These are phyloP conservation scores for Aphodius sticticus DNA, from an alignment of 2,888 invertebrate genomes.

Conservation along the genomic window DNA sequence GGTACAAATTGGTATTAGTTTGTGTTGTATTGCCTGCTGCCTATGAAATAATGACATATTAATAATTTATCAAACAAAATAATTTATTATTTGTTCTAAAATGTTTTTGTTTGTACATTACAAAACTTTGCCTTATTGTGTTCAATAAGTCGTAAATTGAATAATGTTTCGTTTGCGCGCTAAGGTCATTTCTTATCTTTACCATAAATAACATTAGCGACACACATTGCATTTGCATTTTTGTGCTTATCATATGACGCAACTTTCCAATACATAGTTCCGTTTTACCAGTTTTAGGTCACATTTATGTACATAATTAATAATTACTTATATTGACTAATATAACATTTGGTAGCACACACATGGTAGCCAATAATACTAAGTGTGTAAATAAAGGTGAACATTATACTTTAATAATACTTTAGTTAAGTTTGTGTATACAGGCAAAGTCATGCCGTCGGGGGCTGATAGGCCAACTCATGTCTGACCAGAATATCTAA, in stretches of 20 bases:
- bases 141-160: neutral
- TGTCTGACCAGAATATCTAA: too few species aligned
- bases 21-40: too few species aligned
- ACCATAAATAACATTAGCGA: neutral
- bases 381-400: too few species aligned
- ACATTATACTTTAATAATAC: too few species aligned
- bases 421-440: too few species aligned
- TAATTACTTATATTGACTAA: too few species aligned
- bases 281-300: neutral
- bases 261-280: neutral
- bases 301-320: neutral
- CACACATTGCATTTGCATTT: neutral
- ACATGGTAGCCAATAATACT: too few species aligned
- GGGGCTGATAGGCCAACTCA: too few species aligned
- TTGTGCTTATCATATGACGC: neutral
- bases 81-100: neutral
- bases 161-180: neutral
- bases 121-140: neutral
- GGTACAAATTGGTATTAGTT: too few species aligned
- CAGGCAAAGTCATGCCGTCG: too few species aligned
- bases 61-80: too few species aligned
- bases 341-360: neutral
- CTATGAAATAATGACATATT: too few species aligned
- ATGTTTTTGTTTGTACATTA: neutral
- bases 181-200: conserved; percentile 4